These are phyloP conservation scores for Vidua chalybeata DNA, from an alignment of 2,113 vertebrate species.

Conservation along the genomic window DNA sequence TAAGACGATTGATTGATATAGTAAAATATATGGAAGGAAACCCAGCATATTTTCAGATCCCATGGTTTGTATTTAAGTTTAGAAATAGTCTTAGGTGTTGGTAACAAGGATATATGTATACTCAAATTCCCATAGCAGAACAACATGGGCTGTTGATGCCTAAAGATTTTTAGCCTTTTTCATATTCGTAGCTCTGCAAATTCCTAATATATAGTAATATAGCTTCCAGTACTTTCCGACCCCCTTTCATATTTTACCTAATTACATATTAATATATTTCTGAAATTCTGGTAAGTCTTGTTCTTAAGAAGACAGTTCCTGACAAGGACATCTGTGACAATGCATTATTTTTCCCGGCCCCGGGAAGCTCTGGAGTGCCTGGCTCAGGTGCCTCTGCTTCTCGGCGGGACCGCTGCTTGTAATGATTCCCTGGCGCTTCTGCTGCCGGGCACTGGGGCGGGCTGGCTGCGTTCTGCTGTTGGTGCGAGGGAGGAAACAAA, in stretches of 20 bases:
- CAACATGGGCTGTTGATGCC: neutral
- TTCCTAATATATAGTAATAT: neutral
- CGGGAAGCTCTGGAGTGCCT: no score
- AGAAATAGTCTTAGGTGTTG: neutral
- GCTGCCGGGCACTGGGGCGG: no score
- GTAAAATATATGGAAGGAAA: neutral
- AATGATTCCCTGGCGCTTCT: no score
- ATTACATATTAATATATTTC: neutral
- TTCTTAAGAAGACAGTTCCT: neutral
- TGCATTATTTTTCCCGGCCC: no score
- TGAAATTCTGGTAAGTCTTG: neutral
- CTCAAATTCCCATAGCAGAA: neutral
- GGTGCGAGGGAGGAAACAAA: no score
- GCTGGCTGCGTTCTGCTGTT: no score
- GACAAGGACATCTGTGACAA: neutral
- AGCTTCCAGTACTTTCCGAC: neutral
- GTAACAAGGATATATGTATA: neutral
- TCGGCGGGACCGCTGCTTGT: no score
- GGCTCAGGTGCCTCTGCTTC: no score
- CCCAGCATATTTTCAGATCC: neutral
- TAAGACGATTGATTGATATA: fast-evolving
- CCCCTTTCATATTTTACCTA: neutral
- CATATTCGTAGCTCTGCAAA: neutral
- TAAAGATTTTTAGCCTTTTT: neutral
- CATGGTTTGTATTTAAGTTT: neutral